Base-by-base conservation (phyloP, 2,113 vertebrate genomes). In the Planiliza haematocheilus region DNA sequence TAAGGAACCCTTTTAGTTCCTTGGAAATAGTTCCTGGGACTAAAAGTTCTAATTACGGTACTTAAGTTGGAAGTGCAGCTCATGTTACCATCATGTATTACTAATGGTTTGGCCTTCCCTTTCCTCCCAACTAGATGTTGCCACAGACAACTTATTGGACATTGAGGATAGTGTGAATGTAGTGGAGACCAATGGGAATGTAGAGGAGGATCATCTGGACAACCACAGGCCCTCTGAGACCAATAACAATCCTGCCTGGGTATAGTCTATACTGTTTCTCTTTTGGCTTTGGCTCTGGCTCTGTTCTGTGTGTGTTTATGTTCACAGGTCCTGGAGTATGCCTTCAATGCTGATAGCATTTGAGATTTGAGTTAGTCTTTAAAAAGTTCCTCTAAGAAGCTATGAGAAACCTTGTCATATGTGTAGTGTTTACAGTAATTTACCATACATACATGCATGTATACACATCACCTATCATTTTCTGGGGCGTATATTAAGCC, bases 91-190 rank as follows among this genome's bases (percentile, higher is more conserved):
- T 48, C 11, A 30, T 37, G 7, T 2, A 34, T 48, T 37, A 62
- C 17, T 18, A 20, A n/a, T 3, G 8, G 18, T 2, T 36, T 16
- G 14, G 56, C 30, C 9, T 14, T 70, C 3, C 2, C 7, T 70
- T 14, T 4, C 16, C 51, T 60, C 45, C 37, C 6, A 9, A 7
- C 1, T 39, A 97, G 95, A 91, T 74, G 94, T 92, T 50, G 92
- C 93, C 55, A 94, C 93, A 0, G 95, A 94, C 61, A 95, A 93
- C 88, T 83, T 98, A 20, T 77, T 99, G 88, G 96, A 96, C 80
- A 75, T 97, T 6, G 95, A 94, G 36, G 95, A 94, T 13, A 38
- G 70, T 4, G 74, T 62, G 72, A 94, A 86, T n/a, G 69, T 85
- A 0, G 80, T 90, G 59, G 90, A 89, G 80, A 89, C 79, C 4